Conservation (phyloP, 2,888 invertebrate genomes). For the Cryptus armator region DNA sequence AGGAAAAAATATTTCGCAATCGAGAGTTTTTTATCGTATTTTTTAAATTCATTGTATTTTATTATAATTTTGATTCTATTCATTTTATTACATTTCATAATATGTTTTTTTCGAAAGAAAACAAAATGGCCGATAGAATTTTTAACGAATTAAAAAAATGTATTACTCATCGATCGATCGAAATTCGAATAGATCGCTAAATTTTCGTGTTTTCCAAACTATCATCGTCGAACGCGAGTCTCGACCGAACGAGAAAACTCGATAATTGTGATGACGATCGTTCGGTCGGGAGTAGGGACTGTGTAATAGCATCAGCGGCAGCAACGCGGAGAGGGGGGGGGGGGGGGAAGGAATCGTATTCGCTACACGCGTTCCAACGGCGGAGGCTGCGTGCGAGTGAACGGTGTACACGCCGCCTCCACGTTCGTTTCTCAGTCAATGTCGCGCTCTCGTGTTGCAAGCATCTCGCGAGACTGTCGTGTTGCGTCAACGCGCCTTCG, state of each 20-base stretch:
- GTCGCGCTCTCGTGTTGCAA: constrained; percentile 69
- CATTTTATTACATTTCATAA: too few species aligned
- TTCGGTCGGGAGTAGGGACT: neutral
- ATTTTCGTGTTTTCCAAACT: neutral
- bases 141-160: too few species aligned
- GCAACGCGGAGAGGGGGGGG: neutral
- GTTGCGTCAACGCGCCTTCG: constrained; percentile 32
- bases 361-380: neutral
- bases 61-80: too few species aligned
- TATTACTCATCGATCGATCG: too few species aligned
- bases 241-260: neutral
- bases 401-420: constrained; percentile 48
- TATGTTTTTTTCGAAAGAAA: too few species aligned
- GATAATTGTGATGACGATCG: constrained; percentile 14
- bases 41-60: too few species aligned
- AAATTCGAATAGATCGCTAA: neutral
- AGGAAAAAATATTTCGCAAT: too few species aligned
- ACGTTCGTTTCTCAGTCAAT: constrained; percentile 69
- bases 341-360: neutral
- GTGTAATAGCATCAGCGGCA: neutral
- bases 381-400: neutral
- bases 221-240: neutral
- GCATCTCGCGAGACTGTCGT: constrained; percentile 55
- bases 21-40: too few species aligned
- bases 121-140: too few species aligned